These are phyloP conservation scores for Seira ritae DNA, from an alignment of 2,888 invertebrate genomes.

Conservation along the genomic window DNA sequence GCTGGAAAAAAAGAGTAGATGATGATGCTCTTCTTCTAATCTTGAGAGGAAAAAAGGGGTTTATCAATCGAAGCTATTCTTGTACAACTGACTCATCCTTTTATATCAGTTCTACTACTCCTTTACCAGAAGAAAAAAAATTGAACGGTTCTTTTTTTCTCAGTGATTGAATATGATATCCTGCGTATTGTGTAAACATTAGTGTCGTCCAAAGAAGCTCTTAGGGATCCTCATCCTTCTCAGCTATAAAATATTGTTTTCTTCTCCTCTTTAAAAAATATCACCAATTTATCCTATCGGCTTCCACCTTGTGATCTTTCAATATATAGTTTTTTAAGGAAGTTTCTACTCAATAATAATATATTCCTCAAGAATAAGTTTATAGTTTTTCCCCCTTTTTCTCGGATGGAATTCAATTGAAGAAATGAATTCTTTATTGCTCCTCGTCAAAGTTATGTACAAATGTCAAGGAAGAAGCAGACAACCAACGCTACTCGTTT, in stretches of 20 bases:
- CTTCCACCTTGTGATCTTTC: constrained; percentile 62
- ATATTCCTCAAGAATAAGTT: neutral
- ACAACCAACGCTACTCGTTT: constrained; percentile 10
- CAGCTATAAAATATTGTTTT: neutral
- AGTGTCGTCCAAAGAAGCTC: constrained; percentile 4
- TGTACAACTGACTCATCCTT: constrained; percentile 5
- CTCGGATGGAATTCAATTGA: neutral
- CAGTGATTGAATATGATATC: constrained; percentile 22
- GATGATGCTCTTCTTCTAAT: neutral
- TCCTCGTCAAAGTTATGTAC: constrained; percentile 37
- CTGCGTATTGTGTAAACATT: neutral
- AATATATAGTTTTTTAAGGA: constrained; percentile 4
- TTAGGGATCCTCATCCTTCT: constrained; percentile 43
- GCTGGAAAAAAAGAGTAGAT: constrained; percentile 17
- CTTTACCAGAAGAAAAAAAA: constrained; percentile 38
- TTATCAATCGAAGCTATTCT: constrained; percentile 28
- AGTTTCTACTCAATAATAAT: neutral
- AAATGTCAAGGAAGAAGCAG: constrained; percentile 60
- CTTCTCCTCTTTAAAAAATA: constrained; percentile 29
- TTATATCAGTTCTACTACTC: constrained; percentile 12
- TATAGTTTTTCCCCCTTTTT: constrained; percentile 10
- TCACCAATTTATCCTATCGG: constrained; percentile 16
- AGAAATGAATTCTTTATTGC: constrained; percentile 12
- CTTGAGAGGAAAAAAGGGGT: constrained; percentile 45
- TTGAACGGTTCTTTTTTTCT: constrained; percentile 24